Conservation (phyloP, 2,113 vertebrate genomes). For the Bubo scandiacus region DNA sequence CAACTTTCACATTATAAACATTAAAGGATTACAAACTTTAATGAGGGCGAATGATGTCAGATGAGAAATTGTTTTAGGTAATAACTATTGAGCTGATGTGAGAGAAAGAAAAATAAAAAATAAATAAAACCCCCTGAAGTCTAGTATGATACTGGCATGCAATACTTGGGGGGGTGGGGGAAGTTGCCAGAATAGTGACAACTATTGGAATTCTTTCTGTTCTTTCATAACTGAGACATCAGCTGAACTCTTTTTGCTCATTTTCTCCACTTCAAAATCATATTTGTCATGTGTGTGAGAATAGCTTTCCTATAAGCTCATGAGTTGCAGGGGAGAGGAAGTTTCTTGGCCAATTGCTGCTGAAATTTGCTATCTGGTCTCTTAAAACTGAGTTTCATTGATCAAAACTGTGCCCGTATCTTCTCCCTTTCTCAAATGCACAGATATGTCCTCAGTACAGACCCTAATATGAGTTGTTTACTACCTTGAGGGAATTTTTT, state of each 20-base stretch:
- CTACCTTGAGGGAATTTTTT: neutral
- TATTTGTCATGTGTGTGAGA: neutral
- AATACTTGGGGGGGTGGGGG: accelerated
- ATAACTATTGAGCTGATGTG: neutral
- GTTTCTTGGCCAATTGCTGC: neutral
- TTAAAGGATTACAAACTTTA: neutral
- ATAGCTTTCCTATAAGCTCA: neutral
- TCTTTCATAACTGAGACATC: neutral
- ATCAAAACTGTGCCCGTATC: accelerated
- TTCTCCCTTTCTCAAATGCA: neutral
- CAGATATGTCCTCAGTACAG: neutral
- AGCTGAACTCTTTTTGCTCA: neutral
- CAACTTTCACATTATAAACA: neutral
- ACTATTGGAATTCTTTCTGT: neutral
- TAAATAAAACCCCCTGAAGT: accelerated
- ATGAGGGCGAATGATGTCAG: neutral
- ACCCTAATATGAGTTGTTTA: neutral
- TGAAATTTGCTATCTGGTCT: neutral
- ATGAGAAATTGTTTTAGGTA: neutral
- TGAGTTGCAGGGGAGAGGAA: neutral
- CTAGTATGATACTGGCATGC: neutral
- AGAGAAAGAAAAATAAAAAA: neutral
- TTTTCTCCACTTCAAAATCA: neutral
- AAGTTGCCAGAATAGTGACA: neutral
- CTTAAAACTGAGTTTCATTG: neutral